Conservation (phyloP, 1,140 invertebrate genomes). For the Caenorhabditis briggsae region DNA sequence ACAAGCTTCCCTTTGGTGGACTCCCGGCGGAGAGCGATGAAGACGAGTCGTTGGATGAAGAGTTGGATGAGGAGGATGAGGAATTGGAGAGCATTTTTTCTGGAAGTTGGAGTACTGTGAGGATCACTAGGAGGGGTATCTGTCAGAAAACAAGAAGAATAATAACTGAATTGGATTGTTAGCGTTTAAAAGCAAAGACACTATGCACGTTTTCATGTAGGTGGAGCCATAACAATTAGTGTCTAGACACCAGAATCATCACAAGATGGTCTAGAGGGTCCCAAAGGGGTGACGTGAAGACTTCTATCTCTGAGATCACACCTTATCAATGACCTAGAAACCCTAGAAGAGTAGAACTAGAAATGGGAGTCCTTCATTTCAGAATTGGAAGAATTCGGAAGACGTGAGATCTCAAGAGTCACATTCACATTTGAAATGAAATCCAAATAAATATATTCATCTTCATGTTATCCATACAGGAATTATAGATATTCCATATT, state of each 20-base stretch:
- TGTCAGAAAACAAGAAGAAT: neutral
- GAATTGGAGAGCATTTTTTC: neutral
- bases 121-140: neutral
- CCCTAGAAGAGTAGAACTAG: too few species aligned
- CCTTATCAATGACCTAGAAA: too few species aligned
- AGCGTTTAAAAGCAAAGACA: too few species aligned
- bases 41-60: too few species aligned
- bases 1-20: neutral
- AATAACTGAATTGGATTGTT: too few species aligned
- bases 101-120: neutral
- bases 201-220: too few species aligned
- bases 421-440: slow-evolving; percentile 17
- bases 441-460: slow-evolving; percentile 32
- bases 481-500: slow-evolving; percentile 24
- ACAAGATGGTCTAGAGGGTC: too few species aligned
- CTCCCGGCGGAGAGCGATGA: neutral
- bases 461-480: slow-evolving; percentile 13
- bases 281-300: too few species aligned
- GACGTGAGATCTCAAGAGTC: neutral
- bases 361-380: too few species aligned
- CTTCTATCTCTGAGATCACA: too few species aligned
- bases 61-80: neutral
- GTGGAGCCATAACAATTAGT: too few species aligned
- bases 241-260: too few species aligned
- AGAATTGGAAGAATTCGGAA: neutral